Base-by-base conservation (phyloP, 1,140 invertebrate species). In the Glossosoma conforme region DNA sequence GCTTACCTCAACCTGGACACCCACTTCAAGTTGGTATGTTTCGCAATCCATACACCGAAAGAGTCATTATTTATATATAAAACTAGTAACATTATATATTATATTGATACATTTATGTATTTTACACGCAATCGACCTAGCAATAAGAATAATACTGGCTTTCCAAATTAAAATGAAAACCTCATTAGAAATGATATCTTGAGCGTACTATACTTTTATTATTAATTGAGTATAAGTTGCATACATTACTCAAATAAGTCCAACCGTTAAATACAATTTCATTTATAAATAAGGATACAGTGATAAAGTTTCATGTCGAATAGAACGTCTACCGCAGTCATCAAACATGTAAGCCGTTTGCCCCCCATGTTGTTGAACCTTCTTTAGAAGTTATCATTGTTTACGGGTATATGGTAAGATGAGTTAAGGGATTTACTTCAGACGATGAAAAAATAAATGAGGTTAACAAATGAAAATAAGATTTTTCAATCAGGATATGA, bases 401-500 rank as follows among this genome's bases (percentile, higher is more conserved):
- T n/a, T n/a, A n/a, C n/a, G n/a, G n/a, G n/a, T n/a, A n/a, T n/a
- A n/a, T n/a, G n/a, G n/a, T n/a, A n/a, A n/a, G n/a, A n/a, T n/a
- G n/a, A n/a, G n/a, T n/a, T n/a, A n/a, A n/a, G n/a, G n/a, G n/a
- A n/a, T n/a, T n/a, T n/a, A n/a, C n/a, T n/a, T n/a, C n/a, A n/a
- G n/a, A n/a, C n/a, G n/a, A n/a, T n/a, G n/a, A n/a, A n/a, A n/a
- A n/a, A n/a, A n/a, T 8, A 8, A 28, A 28, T 28, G n/a, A 28
- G n/a, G n/a, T 8, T 8, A 28, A 28, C 24, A 28, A 8, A 28
- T 28, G 24, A 28, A 28, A 6, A 28, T 28, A 28, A 28, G n/a
- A 28, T 8, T 28, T 8, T 28, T 28, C n/a, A 28, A 28, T 28
- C 6, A 28, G 38, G 48, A 50, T 45, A 57, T 57, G 55, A 57